These are phyloP conservation scores for Arctocebus calabarensis DNA, from an alignment of 2,797 vertebrate species.

Conservation along the genomic window DNA sequence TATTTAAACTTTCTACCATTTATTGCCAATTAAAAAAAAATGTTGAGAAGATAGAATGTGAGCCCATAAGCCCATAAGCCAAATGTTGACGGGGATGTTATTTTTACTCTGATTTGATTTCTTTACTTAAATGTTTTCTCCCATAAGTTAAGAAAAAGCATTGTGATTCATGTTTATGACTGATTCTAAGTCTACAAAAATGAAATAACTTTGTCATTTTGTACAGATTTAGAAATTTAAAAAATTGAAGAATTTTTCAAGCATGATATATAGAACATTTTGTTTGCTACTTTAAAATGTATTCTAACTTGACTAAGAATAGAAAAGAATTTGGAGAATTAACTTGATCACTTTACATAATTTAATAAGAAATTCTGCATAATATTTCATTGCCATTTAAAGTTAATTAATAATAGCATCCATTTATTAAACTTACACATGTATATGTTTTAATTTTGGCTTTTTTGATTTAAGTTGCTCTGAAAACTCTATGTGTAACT, in stretches of 20 bases:
- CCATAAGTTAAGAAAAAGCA: slow-evolving; percentile 59
- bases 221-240: background rate
- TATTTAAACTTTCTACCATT: slow-evolving; percentile 63
- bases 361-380: slow-evolving; percentile 45
- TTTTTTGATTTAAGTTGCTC: background rate
- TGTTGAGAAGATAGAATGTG: slow-evolving; percentile 55
- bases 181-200: slow-evolving; percentile 56
- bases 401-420: background rate
- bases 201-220: slow-evolving; percentile 50
- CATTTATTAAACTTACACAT: background rate
- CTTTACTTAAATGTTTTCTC: slow-evolving; percentile 66
- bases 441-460: background rate
- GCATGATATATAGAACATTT: slow-evolving; percentile 36
- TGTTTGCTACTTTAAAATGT: slow-evolving; percentile 6
- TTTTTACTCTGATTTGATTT: slow-evolving; percentile 65
- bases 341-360: slow-evolving; percentile 41
- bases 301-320: background rate
- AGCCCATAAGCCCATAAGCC: slow-evolving; percentile 3
- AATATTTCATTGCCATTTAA: background rate
- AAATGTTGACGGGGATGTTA: slow-evolving; percentile 70
- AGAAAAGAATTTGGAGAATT: background rate
- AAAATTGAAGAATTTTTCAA: background rate
- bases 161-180: slow-evolving; percentile 70
- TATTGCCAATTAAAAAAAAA: slow-evolving; percentile 65
- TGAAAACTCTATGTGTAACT: background rate